A percentile compares a stretch with the other conserved stretches of the same genome.
Conservation (phyloP, 2,888 invertebrate species). For the Empis stercorea region DNA sequence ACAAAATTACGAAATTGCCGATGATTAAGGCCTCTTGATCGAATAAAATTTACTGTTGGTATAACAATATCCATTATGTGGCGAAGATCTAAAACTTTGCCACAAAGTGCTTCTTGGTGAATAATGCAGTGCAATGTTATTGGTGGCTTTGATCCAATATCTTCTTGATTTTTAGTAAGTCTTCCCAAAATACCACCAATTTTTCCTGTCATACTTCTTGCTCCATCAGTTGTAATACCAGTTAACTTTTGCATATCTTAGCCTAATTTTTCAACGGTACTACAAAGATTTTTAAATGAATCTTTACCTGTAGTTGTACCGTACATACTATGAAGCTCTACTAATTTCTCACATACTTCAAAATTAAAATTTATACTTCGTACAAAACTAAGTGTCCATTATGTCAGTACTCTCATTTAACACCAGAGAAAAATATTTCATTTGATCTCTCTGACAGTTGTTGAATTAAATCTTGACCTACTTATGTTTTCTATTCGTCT, state of each 20-base stretch:
- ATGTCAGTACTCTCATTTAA: not conserved
- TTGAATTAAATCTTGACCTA: not conserved
- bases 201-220: no score
- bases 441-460: not conserved
- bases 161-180: not conserved
- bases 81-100: not conserved
- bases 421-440: not conserved
- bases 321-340: not conserved
- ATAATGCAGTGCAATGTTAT: not conserved
- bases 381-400: not conserved
- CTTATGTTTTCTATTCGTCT: not conserved
- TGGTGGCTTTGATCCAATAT: not conserved
- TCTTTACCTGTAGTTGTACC: not conserved
- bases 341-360: not conserved
- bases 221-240: no score
- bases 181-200: no score
- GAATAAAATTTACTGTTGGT: no score
- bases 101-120: not conserved
- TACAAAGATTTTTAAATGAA: not conserved
- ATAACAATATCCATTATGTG: no score
- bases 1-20: no score
- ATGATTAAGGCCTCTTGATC: no score
- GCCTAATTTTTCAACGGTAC: not conserved
- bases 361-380: constrained; percentile 1
- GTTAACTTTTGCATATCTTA: no score